A percentile compares a stretch with the other conserved stretches of the same genome.
phyloP scores from a whole-genome alignment of 2,888 invertebrate species.

The Notocelia uddmanniana region DNA sequence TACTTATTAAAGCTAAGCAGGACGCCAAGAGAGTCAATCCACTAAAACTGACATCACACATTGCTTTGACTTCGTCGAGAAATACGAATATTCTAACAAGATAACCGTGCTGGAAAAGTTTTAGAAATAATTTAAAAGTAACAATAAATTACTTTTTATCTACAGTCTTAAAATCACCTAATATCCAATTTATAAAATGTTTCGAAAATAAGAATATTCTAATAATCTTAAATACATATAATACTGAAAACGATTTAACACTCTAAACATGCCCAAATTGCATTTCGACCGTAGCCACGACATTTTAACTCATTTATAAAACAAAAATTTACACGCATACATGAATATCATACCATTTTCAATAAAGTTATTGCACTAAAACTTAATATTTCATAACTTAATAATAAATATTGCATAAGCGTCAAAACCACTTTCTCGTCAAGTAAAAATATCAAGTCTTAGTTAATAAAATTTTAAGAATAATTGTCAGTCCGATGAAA shows the following conservation, averaged over 20 bases:
- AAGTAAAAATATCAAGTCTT: conserved; percentile 77
- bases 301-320: conserved; percentile 67
- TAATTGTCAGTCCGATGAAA: conserved; percentile 82
- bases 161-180: conserved; percentile 80
- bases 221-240: conserved; percentile 80
- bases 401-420: conserved; percentile 85
- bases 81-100: conserved; percentile 61
- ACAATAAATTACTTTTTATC: conserved; percentile 81
- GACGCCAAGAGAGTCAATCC: conserved; percentile 73
- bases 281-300: conserved; percentile 63
- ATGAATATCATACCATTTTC: conserved; percentile 82
- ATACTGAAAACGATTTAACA: conserved; percentile 80
- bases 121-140: conserved; percentile 82
- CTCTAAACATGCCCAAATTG: conserved; percentile 69
- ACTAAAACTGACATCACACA: conserved; percentile 65
- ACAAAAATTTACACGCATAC: conserved; percentile 80
- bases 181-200: conserved; percentile 71
- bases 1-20: conserved; percentile 80
- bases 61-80: conserved; percentile 60
- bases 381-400: conserved; percentile 79
- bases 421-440: conserved; percentile 75
- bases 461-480: conserved; percentile 77
- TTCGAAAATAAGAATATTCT: conserved; percentile 77
- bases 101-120: conserved; percentile 72
- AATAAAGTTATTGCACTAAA: conserved; percentile 85